Evolutionary conservation across 2,888 invertebrate species (phyloP).

Genomic region (Melikaiella ostensackeni): DNA sequence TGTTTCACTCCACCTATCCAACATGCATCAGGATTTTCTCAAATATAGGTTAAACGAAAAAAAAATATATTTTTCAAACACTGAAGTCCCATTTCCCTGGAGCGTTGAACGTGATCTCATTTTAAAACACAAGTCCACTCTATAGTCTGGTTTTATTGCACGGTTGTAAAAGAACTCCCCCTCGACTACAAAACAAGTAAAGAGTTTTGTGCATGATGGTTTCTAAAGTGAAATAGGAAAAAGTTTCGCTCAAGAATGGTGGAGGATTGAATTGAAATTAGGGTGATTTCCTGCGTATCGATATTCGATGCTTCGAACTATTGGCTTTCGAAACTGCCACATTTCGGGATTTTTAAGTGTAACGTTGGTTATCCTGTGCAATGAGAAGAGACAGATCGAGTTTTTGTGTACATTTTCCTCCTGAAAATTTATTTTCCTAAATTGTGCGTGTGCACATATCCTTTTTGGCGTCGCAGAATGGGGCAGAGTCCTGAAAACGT

Average conservation of each 20-base stretch:
- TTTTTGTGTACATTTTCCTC: constrained; percentile 19
- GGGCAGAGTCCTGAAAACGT: too few species aligned
- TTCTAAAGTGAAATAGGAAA: constrained; percentile 39
- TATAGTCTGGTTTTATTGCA: constrained; percentile 28
- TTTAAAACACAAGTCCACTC: constrained; percentile 28
- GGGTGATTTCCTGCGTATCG: constrained; percentile 35
- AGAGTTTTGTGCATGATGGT: constrained; percentile 40
- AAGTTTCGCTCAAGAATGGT: constrained; percentile 34
- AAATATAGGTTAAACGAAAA: constrained; percentile 16
- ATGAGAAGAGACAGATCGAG: constrained; percentile 24
- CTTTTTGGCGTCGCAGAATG: neutral
- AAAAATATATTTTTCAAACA: constrained; percentile 3
- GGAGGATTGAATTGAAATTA: constrained; percentile 37
- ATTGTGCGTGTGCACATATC: constrained; percentile 13
- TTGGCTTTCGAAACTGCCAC: constrained; percentile 30
- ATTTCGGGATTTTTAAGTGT: constrained; percentile 22
- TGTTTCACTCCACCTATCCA: constrained; percentile 13
- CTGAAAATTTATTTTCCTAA: constrained; percentile 25
- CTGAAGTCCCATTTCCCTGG: neutral
- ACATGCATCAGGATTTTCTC: constrained; percentile 10
- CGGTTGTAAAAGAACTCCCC: constrained; percentile 19
- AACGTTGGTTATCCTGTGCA: constrained; percentile 23
- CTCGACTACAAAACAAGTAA: constrained; percentile 30
- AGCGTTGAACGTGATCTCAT: constrained; percentile 27
- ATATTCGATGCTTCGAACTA: constrained; percentile 35